Conservation (phyloP, 2,888 invertebrate genomes). For the Sympetrum striolatum region DNA sequence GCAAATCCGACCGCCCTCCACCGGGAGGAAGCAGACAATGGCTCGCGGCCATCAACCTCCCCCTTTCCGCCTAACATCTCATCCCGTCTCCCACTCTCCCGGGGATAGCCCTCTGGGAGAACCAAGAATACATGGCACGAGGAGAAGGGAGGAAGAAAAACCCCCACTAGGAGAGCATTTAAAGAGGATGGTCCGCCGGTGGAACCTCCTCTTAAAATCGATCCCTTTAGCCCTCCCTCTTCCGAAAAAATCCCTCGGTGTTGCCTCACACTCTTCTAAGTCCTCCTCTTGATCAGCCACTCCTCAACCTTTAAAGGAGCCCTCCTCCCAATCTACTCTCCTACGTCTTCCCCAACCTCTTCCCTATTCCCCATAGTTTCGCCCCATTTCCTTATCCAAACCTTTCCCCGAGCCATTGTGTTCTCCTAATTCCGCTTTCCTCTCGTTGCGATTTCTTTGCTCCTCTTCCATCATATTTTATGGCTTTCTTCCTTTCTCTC, state of each 20-base stretch:
- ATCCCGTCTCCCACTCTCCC: background rate
- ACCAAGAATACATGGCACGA: conserved; percentile 19
- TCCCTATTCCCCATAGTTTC: background rate
- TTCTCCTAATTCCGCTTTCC: too few species aligned
- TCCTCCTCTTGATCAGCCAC: background rate
- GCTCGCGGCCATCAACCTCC: conserved; percentile 33
- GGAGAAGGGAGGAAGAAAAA: background rate
- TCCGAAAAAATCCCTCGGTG: background rate
- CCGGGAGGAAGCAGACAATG: conserved; percentile 5
- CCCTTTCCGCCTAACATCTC: background rate
- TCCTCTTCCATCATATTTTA: too few species aligned
- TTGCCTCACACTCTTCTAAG: background rate
- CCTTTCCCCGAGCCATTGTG: background rate
- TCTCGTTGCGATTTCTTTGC: too few species aligned
- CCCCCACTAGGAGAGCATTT: background rate
- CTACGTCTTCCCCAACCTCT: background rate
- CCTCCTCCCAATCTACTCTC: background rate
- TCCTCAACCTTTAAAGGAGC: background rate
- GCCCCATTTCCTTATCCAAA: background rate
- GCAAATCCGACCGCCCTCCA: background rate
- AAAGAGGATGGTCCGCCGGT: background rate
- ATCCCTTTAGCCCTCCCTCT: background rate
- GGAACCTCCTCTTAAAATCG: background rate
- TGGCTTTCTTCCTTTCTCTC: too few species aligned
- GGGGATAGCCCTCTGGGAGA: conserved; percentile 32